These are phyloP conservation scores for Drosophila lini DNA, from an alignment of 1,140 invertebrate species.

Conservation along the genomic window DNA sequence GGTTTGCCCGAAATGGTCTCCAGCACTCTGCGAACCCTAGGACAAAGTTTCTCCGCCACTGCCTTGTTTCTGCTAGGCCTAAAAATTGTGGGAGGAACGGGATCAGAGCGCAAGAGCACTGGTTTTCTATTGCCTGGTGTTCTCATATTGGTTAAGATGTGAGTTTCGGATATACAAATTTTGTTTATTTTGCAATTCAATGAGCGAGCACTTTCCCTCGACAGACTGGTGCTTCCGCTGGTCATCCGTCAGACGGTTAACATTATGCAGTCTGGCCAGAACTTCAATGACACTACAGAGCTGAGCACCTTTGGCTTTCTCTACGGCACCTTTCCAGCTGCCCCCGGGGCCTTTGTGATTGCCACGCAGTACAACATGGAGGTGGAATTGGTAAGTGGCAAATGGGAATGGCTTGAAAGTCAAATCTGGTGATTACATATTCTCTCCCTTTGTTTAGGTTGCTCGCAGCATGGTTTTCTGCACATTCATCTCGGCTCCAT, in stretches of 20 bases:
- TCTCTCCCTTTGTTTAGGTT: constrained; percentile 86
- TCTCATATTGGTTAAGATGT: constrained; percentile 95
- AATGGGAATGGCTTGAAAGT: constrained; percentile 13
- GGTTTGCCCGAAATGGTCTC: constrained; percentile 90
- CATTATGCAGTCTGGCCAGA: constrained; percentile 88
- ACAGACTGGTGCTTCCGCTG: constrained; percentile 93
- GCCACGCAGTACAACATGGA: constrained; percentile 94
- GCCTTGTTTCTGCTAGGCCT: constrained; percentile 96
- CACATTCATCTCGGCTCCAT: constrained; percentile 95
- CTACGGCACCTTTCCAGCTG: constrained; percentile 97
- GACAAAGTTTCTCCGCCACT: constrained; percentile 94
- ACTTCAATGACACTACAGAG: constrained; percentile 90
- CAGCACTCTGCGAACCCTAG: constrained; percentile 91
- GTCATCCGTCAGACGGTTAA: constrained; percentile 94
- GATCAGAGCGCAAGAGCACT: constrained; percentile 84
- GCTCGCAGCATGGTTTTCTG: constrained; percentile 96
- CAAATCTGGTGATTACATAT: constrained; percentile 4
- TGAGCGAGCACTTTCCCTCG: constrained; percentile 5
- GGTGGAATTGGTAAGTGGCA: constrained; percentile 90
- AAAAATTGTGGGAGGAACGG: constrained; percentile 95
- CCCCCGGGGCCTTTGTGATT: constrained; percentile 97
- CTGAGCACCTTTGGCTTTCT: constrained; percentile 97
- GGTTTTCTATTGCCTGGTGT: constrained; percentile 90
- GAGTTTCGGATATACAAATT: constrained; percentile 38
- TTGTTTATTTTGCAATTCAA: background rate